Percentiles rank a stretch among this genome's conserved stretches.
phyloP scores from a whole-genome alignment of 2,113 vertebrate genomes.

The Chrysochloris asiatica region DNA sequence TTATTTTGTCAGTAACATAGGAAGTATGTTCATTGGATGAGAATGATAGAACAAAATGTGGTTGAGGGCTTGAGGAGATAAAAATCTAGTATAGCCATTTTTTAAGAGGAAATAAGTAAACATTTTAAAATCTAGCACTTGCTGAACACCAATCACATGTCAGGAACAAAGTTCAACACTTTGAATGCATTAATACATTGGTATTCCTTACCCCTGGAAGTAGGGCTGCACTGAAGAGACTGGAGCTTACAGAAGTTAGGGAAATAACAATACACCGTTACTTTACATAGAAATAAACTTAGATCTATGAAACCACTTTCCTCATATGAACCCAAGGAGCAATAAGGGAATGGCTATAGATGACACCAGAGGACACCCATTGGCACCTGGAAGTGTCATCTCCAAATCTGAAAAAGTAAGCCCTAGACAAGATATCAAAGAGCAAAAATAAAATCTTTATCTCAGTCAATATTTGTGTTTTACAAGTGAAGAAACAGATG shows the following conservation, averaged over 20 bases:
- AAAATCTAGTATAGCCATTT: not conserved
- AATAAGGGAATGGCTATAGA: too few relatives aligned
- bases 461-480: slow-evolving; percentile 8
- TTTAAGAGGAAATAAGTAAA: not conserved
- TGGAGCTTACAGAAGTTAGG: not conserved
- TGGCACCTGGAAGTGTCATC: not conserved
- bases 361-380: not conserved
- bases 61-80: not conserved
- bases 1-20: not conserved
- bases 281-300: not conserved
- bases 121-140: not conserved
- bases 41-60: not conserved
- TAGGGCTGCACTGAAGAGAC: not conserved
- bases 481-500: not conserved
- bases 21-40: not conserved
- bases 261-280: not conserved
- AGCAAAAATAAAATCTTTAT: not conserved
- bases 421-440: not conserved
- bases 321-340: not conserved
- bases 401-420: not conserved
- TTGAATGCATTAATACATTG: not conserved
- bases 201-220: not conserved
- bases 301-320: not conserved
- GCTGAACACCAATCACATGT: not conserved
- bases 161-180: not conserved